A percentile compares a stretch with the other conserved stretches of the same genome.
Conservation (phyloP, 2,113 vertebrate species). For the Corydoras maculifer region DNA sequence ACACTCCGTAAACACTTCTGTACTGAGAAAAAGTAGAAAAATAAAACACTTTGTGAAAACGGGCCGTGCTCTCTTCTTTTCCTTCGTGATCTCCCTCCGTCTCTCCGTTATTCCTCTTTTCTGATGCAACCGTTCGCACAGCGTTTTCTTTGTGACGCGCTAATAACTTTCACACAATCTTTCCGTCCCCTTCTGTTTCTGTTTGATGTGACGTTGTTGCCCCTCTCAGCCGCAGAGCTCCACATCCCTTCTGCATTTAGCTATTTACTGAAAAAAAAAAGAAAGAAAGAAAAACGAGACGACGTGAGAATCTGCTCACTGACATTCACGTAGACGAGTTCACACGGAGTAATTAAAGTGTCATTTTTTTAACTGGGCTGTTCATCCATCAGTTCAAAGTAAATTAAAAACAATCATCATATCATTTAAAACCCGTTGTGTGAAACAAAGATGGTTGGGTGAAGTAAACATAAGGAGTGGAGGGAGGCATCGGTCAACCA, state of each 20-base stretch:
- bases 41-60: conserved; percentile 70
- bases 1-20: conserved; percentile 60
- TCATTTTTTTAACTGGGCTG: too few species aligned
- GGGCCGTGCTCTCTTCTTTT: conserved; percentile 48
- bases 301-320: not conserved
- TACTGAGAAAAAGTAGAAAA: conserved; percentile 66
- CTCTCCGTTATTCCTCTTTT: conserved; percentile 31
- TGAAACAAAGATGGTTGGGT: too few species aligned
- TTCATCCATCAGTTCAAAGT: too few species aligned
- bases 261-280: conserved; percentile 64
- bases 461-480: too few species aligned
- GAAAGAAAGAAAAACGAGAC: conserved; percentile 42
- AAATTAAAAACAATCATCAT: too few species aligned
- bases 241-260: conserved; percentile 51
- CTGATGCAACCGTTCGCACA: conserved; percentile 56
- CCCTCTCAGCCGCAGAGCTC: conserved; percentile 60
- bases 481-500: too few species aligned
- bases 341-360: too few species aligned
- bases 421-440: too few species aligned
- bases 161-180: conserved; percentile 53
- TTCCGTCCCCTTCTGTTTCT: conserved; percentile 9
- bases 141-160: not conserved
- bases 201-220: conserved; percentile 58
- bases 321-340: too few species aligned
- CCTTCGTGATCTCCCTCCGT: not conserved